phyloP scores from a whole-genome alignment of 2,888 invertebrate genomes.

The Zygogramma bicolorata region DNA sequence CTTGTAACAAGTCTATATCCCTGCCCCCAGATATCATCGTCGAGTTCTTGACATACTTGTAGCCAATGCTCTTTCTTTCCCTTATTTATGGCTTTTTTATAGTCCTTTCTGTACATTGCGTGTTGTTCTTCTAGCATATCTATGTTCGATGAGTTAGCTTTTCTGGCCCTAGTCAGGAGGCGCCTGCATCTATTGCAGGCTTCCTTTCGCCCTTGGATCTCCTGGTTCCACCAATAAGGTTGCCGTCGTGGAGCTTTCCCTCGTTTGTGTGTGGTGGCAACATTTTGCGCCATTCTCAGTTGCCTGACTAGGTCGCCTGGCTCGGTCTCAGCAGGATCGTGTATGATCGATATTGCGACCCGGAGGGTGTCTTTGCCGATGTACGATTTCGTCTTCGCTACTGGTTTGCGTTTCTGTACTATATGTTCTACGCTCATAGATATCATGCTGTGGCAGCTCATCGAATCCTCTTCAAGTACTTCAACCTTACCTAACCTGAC shows the following conservation, averaged over 20 bases:
- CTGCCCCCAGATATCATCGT: too few relatives aligned
- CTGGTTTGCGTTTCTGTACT: background rate
- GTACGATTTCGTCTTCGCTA: background rate
- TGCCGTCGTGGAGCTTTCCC: background rate
- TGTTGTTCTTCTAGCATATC: background rate
- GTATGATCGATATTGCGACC: background rate
- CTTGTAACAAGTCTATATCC: too few relatives aligned
- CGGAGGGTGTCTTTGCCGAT: background rate
- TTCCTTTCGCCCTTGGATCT: too few relatives aligned
- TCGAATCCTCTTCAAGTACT: conserved; percentile 8
- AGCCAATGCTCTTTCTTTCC: too few relatives aligned
- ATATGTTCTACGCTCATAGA: background rate
- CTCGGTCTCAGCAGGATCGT: background rate
- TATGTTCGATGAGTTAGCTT: background rate
- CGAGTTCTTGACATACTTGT: too few relatives aligned
- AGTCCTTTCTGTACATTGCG: background rate
- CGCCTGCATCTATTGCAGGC: too few relatives aligned
- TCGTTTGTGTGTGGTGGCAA: background rate
- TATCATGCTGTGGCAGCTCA: background rate
- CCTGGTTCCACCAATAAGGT: too few relatives aligned
- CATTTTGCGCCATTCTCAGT: background rate
- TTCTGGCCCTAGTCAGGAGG: too few relatives aligned
- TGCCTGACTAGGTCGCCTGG: background rate
- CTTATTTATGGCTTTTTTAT: background rate
- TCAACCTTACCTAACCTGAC: too few relatives aligned